Base-by-base conservation (phyloP, 2,113 vertebrate species). In the Pao palembangensis region DNA sequence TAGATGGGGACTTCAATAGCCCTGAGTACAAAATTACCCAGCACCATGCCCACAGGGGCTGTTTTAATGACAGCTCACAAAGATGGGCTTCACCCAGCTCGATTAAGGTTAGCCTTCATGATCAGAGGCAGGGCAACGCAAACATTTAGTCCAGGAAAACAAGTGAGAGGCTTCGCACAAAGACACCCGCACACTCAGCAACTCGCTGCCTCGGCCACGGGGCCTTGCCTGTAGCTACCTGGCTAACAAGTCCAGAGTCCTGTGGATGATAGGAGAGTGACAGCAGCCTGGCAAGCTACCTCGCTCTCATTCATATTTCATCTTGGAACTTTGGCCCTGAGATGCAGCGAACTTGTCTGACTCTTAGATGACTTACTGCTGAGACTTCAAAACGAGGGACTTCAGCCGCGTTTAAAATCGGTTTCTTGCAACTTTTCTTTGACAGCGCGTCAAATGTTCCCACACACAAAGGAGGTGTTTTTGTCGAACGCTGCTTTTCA, bases 31-130 rank as follows among this genome's bases (percentile, higher is more conserved):
- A 69, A 79, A 81, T 77, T 77, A 84, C 73, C 57, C 73, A 71
- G 77, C 51, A 56, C 71, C 57, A 62, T 78, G 88, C 71, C 90
- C 71, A 47, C 44, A 58, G 83, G 90, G 82, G 78, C 56, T 71
- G 46, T 90, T 92, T 91, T 92, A 91, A 92, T 91, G 89, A 87
- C 87, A 89, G 88, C 85, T 83, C 80, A 65, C 58, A 72, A 73
- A 86, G 73, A 86, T 77, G 78, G 86, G 80, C 84, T 81, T 88
- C 84, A 85, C 74, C 85, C 82, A 72, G 64, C 68, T 49, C 76
- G 81, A 86, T 89, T 89, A 90, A 76, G 84, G 88, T 88, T 85
- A 85, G 62, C 72, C 75, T 75, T 81, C 83, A 81, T 79, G 80
- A 86, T 88, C 87, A 85, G 79, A 88, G 76, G 80, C 77, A 77